Conservation (phyloP, 2,888 invertebrate species). For the Phyllotreta striolata region DNA sequence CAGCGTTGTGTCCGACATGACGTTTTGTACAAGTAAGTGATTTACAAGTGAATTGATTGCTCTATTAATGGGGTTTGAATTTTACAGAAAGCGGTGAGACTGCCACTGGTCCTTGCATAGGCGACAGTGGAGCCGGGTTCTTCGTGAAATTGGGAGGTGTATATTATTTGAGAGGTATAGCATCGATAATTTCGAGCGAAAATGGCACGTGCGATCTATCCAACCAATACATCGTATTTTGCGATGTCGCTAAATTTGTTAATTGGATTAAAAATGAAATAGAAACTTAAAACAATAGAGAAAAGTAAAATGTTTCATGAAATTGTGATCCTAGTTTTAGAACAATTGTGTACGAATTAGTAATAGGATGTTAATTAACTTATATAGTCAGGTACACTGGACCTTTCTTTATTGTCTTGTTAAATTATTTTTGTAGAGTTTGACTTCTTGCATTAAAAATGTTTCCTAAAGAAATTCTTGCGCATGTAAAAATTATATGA, state of each 20-base stretch:
- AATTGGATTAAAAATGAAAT: constrained; percentile 54
- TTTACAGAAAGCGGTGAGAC: constrained; percentile 16
- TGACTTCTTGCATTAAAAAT: too few relatives aligned
- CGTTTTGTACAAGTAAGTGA: constrained; percentile 62
- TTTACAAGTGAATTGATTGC: not conserved
- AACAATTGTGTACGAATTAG: too few relatives aligned
- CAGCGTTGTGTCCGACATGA: constrained; percentile 59
- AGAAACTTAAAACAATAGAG: constrained; percentile 10
- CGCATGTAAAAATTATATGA: too few relatives aligned
- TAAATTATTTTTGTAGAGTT: too few relatives aligned
- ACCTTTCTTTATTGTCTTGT: constrained; percentile 4
- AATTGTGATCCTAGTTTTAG: constrained; percentile 7
- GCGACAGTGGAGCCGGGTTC: constrained; percentile 63
- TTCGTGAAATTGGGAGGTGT: constrained; percentile 60
- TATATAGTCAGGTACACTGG: too few relatives aligned
- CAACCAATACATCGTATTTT: constrained; percentile 45
- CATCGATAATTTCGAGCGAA: constrained; percentile 59
- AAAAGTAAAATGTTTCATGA: not conserved
- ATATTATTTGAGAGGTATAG: constrained; percentile 63
- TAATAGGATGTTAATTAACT: too few relatives aligned
- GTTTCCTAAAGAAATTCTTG: too few relatives aligned
- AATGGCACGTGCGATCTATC: constrained; percentile 50
- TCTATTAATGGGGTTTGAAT: not conserved
- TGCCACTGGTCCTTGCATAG: constrained; percentile 60
- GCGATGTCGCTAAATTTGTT: constrained; percentile 47